phyloP scores from a whole-genome alignment of 1,140 invertebrate species.

The Lanistes nyassanus region DNA sequence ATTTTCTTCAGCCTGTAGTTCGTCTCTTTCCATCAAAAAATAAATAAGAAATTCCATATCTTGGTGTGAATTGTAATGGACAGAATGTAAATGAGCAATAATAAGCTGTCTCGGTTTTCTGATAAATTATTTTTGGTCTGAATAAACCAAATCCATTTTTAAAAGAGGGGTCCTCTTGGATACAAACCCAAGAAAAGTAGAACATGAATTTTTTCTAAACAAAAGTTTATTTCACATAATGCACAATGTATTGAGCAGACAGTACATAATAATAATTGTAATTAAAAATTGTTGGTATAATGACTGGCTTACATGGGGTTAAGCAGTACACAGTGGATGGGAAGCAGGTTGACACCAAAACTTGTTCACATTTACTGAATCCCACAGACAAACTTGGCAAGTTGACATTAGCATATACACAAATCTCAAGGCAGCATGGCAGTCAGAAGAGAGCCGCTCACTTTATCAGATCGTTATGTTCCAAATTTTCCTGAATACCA shows the following conservation, averaged over 20 bases:
- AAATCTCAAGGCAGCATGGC: conserved; percentile 6
- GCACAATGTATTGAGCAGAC: conserved; percentile 12
- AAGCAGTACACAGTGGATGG: conserved; percentile 1
- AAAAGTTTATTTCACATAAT: conserved; percentile 11
- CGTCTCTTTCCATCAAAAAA: no score
- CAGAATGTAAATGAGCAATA: no score
- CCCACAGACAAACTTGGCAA: not conserved
- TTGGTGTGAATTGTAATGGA: no score
- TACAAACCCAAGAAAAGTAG: no score
- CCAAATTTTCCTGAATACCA: not conserved
- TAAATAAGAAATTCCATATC: no score
- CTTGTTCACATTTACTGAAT: not conserved
- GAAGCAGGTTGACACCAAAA: not conserved
- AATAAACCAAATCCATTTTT: no score
- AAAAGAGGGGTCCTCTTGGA: no score
- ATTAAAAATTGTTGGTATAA: conserved; percentile 1
- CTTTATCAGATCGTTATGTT: not conserved
- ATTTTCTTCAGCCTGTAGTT: no score
- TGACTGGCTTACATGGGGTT: conserved; percentile 1
- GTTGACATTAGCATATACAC: not conserved
- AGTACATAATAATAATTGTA: not conserved
- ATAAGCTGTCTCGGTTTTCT: no score
- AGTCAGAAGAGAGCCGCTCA: not conserved
- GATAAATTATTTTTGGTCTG: no score
- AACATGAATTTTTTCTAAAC: conserved; percentile 7